These are phyloP conservation scores for Conus canariensis DNA, from an alignment of 2,888 invertebrate genomes.

Conservation along the genomic window DNA sequence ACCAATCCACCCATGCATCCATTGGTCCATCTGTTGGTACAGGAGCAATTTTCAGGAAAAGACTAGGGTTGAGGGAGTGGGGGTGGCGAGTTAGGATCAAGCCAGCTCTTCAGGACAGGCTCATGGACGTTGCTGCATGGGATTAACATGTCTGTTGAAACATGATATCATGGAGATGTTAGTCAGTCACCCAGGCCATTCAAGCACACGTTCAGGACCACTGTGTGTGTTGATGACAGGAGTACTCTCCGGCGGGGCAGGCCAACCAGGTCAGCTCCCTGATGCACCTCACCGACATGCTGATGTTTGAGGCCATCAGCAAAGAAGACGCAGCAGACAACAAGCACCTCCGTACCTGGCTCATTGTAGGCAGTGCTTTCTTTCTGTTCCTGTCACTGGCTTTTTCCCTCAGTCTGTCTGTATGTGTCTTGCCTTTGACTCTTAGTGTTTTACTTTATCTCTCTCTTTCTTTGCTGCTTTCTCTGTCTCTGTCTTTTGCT, in stretches of 20 bases:
- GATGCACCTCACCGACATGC: constrained; percentile 88
- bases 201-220: no score
- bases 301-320: constrained; percentile 83
- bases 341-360: constrained; percentile 83
- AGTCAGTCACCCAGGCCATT: no score
- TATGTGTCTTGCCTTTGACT: background rate
- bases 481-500: background rate
- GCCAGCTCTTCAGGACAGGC: no score
- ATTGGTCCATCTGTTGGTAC: no score
- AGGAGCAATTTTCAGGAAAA: no score
- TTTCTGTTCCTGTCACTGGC: background rate
- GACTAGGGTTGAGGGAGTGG: no score
- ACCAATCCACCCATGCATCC: no score
- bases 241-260: constrained; percentile 79
- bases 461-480: no score
- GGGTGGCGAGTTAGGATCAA: no score
- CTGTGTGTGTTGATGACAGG: constrained; percentile 3
- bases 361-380: constrained; percentile 77
- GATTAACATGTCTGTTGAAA: no score
- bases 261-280: constrained; percentile 83
- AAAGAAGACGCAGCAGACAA: constrained; percentile 81
- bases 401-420: background rate
- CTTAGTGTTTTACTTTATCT: background rate
- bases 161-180: no score
- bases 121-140: no score